A percentile compares a stretch with the other conserved stretches of the same genome.
Conservation (phyloP, 2,113 vertebrate genomes). For the Prietella phreatophila region DNA sequence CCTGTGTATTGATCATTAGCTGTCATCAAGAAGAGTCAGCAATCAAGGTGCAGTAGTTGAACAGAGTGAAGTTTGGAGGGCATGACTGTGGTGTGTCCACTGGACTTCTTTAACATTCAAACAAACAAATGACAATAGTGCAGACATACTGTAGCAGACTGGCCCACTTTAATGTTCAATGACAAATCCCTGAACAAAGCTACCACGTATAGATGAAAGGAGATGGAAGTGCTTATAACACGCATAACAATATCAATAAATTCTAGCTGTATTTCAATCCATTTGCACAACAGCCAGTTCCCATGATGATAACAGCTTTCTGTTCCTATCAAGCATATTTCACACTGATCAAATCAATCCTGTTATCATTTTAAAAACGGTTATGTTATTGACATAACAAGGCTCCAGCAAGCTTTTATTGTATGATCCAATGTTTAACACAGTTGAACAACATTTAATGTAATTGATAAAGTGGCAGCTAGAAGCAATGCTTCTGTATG, state of each 20-base stretch:
- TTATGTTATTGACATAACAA: constrained; percentile 28
- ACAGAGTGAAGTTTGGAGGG: constrained; percentile 7
- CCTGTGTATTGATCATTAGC: constrained; percentile 23
- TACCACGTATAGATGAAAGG: not conserved
- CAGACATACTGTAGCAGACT: not conserved
- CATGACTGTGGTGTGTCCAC: constrained; percentile 1
- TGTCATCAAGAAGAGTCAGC: constrained; percentile 10
- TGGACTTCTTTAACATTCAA: not conserved
- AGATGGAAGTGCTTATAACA: constrained; percentile 3
- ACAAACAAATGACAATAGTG: not conserved
- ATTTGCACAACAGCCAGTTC: constrained; percentile 21
- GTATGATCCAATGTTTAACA: constrained; percentile 9
- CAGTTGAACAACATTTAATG: constrained; percentile 14
- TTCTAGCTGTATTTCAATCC: constrained; percentile 33
- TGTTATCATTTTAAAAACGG: constrained; percentile 10
- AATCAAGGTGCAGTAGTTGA: not conserved
- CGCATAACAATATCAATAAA: not conserved
- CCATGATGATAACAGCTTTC: constrained; percentile 10
- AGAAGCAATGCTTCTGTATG: not conserved
- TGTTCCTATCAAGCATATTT: constrained; percentile 12
- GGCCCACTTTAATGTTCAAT: not conserved
- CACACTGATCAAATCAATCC: constrained; percentile 38
- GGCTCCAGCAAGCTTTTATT: constrained; percentile 13
- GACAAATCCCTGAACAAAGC: constrained; percentile 1
- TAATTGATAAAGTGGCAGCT: constrained; percentile 23